Percentiles rank a stretch among this genome's conserved stretches.
Conservation (phyloP, 1,140 invertebrate genomes). For the Pogonomyrmex barbatus region DNA sequence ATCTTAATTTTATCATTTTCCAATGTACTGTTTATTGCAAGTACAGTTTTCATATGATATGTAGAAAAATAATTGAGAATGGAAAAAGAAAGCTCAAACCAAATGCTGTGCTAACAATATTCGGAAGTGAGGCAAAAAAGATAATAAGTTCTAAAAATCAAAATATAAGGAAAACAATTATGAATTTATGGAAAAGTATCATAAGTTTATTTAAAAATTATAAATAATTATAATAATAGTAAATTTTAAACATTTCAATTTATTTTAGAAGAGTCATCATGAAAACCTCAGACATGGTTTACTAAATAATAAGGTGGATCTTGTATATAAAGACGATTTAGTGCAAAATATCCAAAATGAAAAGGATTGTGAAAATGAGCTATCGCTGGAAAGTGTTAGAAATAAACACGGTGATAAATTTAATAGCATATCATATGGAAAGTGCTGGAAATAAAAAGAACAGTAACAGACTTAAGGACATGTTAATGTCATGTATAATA, state of each 20-base stretch:
- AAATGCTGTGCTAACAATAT: constrained; percentile 31
- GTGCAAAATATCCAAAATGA: not conserved
- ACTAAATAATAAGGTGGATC: not conserved
- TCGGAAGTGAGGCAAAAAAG: not conserved
- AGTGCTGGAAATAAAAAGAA: not conserved
- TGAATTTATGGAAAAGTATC: not conserved
- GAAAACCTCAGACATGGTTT: constrained; percentile 1
- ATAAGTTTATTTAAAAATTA: not conserved
- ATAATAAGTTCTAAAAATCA: not conserved
- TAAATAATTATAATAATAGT: not conserved
- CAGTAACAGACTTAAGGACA: not conserved
- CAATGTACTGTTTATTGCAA: no score
- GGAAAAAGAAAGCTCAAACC: constrained; percentile 22
- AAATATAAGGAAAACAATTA: not conserved
- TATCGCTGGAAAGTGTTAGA: not conserved
- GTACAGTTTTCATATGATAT: no score
- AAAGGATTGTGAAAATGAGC: not conserved
- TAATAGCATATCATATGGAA: not conserved
- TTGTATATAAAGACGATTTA: not conserved
- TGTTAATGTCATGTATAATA: not conserved
- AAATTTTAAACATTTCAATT: constrained; percentile 20
- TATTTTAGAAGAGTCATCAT: constrained; percentile 3
- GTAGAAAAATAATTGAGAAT: no score
- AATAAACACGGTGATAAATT: not conserved
- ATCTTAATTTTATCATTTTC: no score